Evolutionary conservation across 2,797 vertebrate species (phyloP), one percentile per base, ranked within the genome.

Genomic region (Liasis olivaceus): DNA sequence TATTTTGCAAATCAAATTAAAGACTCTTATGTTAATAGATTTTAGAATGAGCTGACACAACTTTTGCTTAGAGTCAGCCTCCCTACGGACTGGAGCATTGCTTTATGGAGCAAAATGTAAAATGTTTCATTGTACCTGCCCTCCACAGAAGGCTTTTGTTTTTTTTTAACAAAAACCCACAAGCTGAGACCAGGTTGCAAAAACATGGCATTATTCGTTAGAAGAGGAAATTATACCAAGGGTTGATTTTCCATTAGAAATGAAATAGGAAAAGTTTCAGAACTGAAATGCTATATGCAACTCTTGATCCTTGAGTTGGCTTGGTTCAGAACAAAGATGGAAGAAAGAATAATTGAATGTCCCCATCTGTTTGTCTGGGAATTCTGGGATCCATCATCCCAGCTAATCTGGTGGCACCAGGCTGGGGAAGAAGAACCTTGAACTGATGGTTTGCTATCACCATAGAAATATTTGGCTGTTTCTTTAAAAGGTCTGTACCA

Each of bases 1-100:
- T 95, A 92, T 95, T 96, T 95, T 94, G 87, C 93, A 96, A 96
- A 97, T 97, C 93, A 96, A 95, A 97, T 97, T 96, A 96, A 93
- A 2, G 0, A 90, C 84, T 96, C 91, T 84, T 85, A 85, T 90
- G 51, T 97, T 96, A 97, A 97, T 93, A 93, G 96, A 89, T 95
- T 96, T 95, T 96, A 93, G 96, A 94, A 94, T 92, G 85, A 92
- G 91, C 94, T 96, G 97, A 94, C 94, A 92, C 5, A 42, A 94
- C 92, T 95, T 93, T 95, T 96, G 95, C 95, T 96, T 95, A 94
- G 91, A 56, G 85, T 89, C 63, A 63, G 89, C 69, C 87, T 96
- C 96, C 95, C 95, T 88, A 0, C 90, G 94, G 96, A 86, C 93
- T 36, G 81, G 0, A 91, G 72, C 28, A 89, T n/a, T 93, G 94